A percentile compares a stretch with the other conserved stretches of the same genome.
phyloP scores from a whole-genome alignment of 2,113 vertebrate species.

The Eretmochelys imbricata region DNA sequence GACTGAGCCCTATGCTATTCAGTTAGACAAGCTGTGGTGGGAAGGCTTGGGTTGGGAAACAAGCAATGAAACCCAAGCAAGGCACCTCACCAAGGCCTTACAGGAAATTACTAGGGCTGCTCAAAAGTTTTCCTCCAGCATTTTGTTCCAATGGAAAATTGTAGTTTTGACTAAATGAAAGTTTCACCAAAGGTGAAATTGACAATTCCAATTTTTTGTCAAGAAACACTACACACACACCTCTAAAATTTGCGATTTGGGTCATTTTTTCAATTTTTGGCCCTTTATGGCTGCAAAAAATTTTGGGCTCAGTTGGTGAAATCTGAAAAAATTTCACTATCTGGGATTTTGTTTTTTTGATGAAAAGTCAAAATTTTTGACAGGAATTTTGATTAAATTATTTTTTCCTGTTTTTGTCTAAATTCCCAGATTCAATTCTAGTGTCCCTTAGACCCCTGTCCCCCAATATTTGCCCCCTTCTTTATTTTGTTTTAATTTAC shows the following conservation, averaged over 20 bases:
- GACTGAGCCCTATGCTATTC: not conserved
- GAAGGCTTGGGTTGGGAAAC: not conserved
- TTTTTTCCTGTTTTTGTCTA: not conserved
- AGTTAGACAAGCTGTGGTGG: not conserved
- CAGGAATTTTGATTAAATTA: not conserved
- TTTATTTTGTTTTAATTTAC: not conserved
- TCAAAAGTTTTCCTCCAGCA: not conserved
- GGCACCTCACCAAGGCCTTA: not conserved
- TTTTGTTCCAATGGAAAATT: not conserved
- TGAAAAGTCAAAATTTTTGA: not conserved
- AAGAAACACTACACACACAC: no score
- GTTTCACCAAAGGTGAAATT: not conserved
- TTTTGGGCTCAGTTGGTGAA: not conserved
- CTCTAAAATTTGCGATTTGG: not conserved
- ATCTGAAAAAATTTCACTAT: not conserved
- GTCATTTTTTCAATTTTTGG: not conserved
- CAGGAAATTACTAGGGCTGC: not conserved
- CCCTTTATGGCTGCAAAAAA: not conserved
- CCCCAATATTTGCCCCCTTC: not conserved
- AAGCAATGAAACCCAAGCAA: not conserved
- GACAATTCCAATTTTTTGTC: not conserved
- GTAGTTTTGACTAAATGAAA: not conserved
- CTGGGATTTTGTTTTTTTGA: not conserved
- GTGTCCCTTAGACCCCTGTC: not conserved
- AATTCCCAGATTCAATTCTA: not conserved